A percentile compares a stretch with the other conserved stretches of the same genome.
Conservation (phyloP, 1,140 invertebrate species). For the Lucilia sericata region DNA sequence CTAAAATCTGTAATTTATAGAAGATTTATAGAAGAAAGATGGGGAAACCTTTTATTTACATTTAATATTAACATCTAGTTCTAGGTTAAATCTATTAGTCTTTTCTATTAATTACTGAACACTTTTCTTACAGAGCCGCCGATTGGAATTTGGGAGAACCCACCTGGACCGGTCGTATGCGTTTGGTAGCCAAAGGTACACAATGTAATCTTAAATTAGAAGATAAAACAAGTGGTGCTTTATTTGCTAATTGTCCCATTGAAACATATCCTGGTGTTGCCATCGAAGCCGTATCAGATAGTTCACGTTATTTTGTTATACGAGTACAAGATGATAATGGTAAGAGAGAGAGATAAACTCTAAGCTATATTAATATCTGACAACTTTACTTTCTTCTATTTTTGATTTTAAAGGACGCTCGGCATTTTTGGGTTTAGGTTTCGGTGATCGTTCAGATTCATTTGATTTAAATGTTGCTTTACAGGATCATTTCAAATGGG, state of each 20-base stretch:
- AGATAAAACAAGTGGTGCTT: constrained; percentile 92
- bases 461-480: constrained; percentile 99
- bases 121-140: constrained; percentile 79
- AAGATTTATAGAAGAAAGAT: too few species aligned
- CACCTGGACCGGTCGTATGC: constrained; percentile 96
- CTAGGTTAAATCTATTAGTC: too few species aligned
- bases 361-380: neutral
- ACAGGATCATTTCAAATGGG: constrained; percentile 98
- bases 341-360: constrained; percentile 51
- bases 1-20: too few species aligned
- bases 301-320: constrained; percentile 98
- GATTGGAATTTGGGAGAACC: constrained; percentile 98
- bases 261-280: constrained; percentile 95
- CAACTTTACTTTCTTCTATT: neutral
- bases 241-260: constrained; percentile 99
- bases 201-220: constrained; percentile 92
- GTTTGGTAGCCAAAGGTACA: constrained; percentile 89
- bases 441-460: constrained; percentile 97
- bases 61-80: too few species aligned
- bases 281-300: constrained; percentile 96
- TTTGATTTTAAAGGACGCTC: constrained; percentile 75
- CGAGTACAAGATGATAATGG: constrained; percentile 95
- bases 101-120: too few species aligned
- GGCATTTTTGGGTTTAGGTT: constrained; percentile 98
- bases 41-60: too few species aligned